A percentile compares a stretch with the other conserved stretches of the same genome.
Evolutionary conservation across 1,140 invertebrate genomes (phyloP).

Genomic region (Papilio glaucus): DNA sequence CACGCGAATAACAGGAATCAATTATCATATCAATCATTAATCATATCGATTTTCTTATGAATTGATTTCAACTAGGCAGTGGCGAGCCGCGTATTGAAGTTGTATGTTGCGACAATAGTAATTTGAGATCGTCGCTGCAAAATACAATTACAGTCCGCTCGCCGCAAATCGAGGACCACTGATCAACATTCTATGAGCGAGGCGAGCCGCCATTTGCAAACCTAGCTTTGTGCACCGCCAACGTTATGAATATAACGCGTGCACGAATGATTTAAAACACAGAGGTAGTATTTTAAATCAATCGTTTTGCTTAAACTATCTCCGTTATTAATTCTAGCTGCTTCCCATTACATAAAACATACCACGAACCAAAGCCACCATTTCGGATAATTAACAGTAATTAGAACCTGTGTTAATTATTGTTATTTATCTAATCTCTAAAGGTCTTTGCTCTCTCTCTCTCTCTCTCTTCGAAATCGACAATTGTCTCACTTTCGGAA

Average conservation of each 20-base stretch:
- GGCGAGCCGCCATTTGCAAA: background rate
- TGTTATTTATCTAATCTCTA: too few species aligned
- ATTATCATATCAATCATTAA: background rate
- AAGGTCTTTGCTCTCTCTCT: too few species aligned
- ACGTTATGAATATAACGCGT: too few species aligned
- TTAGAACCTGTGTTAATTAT: too few species aligned
- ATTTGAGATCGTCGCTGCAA: constrained; percentile 1
- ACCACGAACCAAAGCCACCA: too few species aligned
- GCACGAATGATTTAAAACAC: background rate
- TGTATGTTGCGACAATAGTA: background rate
- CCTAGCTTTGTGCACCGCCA: too few species aligned
- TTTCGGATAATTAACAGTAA: too few species aligned
- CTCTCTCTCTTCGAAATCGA: too few species aligned
- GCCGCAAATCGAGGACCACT: constrained; percentile 5
- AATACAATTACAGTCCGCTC: background rate
- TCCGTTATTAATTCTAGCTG: too few species aligned
- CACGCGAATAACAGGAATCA: background rate
- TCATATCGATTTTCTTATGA: background rate
- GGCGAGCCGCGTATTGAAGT: background rate
- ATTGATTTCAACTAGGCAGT: constrained; percentile 5
- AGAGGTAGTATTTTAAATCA: background rate
- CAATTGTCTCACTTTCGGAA: too few species aligned
- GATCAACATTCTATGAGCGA: background rate
- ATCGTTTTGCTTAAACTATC: too few species aligned
- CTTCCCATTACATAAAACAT: too few species aligned